Conservation (phyloP, 2,113 vertebrate genomes). For the Helogale parvula region DNA sequence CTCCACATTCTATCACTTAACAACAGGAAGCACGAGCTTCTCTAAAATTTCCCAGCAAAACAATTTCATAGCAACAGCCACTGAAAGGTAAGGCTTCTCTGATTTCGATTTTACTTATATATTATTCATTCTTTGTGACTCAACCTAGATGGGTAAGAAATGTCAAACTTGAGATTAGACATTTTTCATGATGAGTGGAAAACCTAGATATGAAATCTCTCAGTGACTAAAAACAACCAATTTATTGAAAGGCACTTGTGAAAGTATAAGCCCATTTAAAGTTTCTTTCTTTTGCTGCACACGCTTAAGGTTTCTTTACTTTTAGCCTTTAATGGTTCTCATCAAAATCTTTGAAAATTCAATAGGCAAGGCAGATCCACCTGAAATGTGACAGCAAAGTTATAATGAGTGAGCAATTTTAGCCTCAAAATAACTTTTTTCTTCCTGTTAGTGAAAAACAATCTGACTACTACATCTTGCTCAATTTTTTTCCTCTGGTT, state of each 20-base stretch:
- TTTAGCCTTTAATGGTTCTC: constrained; percentile 18
- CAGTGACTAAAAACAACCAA: neutral
- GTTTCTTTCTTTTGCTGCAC: neutral
- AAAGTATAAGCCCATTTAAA: neutral
- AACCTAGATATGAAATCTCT: constrained; percentile 28
- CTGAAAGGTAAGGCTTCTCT: constrained; percentile 45
- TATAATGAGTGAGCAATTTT: neutral
- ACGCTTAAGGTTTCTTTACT: neutral
- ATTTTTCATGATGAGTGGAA: constrained; percentile 48
- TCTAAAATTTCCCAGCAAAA: constrained; percentile 70
- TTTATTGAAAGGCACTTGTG: constrained; percentile 27
- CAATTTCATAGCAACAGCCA: constrained; percentile 69
- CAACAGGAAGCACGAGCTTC: constrained; percentile 74
- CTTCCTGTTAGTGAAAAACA: constrained; percentile 18
- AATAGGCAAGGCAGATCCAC: constrained; percentile 7
- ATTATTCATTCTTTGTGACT: constrained; percentile 66
- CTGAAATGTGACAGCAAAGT: constrained; percentile 13
- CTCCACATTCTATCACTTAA: constrained; percentile 73
- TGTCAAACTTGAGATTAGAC: constrained; percentile 33
- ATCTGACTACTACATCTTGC: neutral
- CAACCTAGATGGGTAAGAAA: constrained; percentile 57
- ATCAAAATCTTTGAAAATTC: constrained; percentile 39
- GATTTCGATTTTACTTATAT: constrained; percentile 74
- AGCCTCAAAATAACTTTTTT: neutral
- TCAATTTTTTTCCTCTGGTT: neutral